A percentile compares a stretch with the other conserved stretches of the same genome.
These are phyloP conservation scores for Stictonetta naevosa DNA, from an alignment of 2,113 vertebrate genomes.

Conservation along the genomic window DNA sequence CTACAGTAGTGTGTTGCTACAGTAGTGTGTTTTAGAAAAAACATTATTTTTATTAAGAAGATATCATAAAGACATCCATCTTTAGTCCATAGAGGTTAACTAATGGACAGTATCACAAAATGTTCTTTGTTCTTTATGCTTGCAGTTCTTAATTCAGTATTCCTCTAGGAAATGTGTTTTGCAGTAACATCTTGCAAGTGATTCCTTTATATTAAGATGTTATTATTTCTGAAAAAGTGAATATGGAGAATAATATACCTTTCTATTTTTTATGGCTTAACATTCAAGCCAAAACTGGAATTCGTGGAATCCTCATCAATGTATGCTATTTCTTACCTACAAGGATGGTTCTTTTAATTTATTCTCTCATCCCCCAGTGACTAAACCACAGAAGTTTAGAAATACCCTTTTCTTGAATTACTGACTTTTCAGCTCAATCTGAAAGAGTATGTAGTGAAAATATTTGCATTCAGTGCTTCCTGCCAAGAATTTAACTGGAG, in stretches of 20 bases:
- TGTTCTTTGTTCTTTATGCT: background rate
- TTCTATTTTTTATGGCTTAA: background rate
- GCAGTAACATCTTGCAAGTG: background rate
- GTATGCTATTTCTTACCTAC: background rate
- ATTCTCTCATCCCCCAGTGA: background rate
- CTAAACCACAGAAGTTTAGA: background rate
- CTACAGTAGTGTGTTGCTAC: background rate
- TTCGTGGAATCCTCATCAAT: background rate
- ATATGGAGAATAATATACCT: background rate
- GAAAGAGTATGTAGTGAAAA: background rate
- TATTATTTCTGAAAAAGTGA: background rate
- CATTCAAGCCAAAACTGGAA: background rate
- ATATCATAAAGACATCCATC: background rate
- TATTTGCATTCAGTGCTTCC: background rate
- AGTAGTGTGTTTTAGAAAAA: background rate
- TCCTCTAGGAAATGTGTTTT: background rate
- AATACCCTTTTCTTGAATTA: background rate
- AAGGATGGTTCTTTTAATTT: background rate
- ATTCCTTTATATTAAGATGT: background rate
- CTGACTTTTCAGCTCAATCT: background rate
- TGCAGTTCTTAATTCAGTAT: background rate
- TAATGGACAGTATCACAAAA: background rate
- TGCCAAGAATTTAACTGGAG: background rate
- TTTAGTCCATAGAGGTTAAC: background rate
- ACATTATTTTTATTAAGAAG: background rate